phyloP scores from a whole-genome alignment of 2,888 invertebrate species.

The Drosophila leonis region DNA sequence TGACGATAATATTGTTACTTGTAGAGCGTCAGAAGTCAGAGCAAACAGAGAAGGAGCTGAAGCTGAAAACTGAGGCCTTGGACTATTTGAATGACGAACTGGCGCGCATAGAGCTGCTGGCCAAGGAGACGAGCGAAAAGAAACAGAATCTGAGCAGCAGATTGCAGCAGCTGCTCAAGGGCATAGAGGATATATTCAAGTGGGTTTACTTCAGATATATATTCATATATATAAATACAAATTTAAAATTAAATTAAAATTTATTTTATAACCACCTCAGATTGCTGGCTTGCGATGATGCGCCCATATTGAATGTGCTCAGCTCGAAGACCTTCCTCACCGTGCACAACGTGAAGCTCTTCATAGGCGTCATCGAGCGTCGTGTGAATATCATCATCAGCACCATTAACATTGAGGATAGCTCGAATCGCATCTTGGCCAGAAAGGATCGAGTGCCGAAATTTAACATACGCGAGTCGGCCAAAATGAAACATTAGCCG shows the following conservation, averaged over 20 bases:
- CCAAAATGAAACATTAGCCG: constrained; percentile 76
- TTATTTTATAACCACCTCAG: constrained; percentile 80
- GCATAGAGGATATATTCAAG: constrained; percentile 86
- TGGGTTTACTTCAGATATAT: constrained; percentile 23
- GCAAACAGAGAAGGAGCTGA: constrained; percentile 80
- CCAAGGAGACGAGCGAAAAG: constrained; percentile 77
- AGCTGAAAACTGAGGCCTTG: constrained; percentile 82
- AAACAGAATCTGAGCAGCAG: constrained; percentile 73
- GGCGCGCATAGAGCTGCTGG: constrained; percentile 74
- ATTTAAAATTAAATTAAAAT: background rate
- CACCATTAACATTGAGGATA: constrained; percentile 82
- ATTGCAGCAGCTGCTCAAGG: constrained; percentile 85
- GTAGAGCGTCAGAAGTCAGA: constrained; percentile 83
- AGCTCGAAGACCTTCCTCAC: constrained; percentile 91
- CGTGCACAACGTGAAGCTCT: constrained; percentile 91
- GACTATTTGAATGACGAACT: constrained; percentile 78
- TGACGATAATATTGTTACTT: background rate
- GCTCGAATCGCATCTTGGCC: constrained; percentile 83
- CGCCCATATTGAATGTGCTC: constrained; percentile 90
- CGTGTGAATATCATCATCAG: constrained; percentile 86
- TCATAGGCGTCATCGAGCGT: constrained; percentile 93
- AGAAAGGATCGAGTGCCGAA: constrained; percentile 85
- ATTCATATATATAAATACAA: background rate
- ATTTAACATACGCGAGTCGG: constrained; percentile 85
- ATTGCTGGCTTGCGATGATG: constrained; percentile 90